A percentile compares a stretch with the other conserved stretches of the same genome.
Evolutionary conservation across 2,888 invertebrate genomes (phyloP).

Genomic region (Nemotelus pantherinus): DNA sequence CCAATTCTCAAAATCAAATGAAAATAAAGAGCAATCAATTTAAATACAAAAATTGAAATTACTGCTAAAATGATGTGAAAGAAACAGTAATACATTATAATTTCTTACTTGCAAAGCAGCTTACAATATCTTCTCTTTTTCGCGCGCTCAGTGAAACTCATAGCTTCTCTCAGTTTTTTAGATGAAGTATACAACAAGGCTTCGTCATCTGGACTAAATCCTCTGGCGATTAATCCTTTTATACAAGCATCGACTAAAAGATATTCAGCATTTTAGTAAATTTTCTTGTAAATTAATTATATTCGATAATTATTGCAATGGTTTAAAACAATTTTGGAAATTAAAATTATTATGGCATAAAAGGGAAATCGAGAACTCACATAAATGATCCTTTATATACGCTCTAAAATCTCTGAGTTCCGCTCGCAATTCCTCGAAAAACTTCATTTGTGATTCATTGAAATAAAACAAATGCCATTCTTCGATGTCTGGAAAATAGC

Average conservation of each 20-base stretch:
- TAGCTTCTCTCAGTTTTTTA: slow-evolving; percentile 73
- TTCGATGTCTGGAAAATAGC: slow-evolving; percentile 61
- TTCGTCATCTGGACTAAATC: slow-evolving; percentile 81
- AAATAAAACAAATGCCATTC: slow-evolving; percentile 74
- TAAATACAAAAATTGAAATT: too few relatives aligned
- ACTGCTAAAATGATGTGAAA: too few relatives aligned
- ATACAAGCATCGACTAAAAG: slow-evolving; percentile 73
- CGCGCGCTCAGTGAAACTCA: slow-evolving; percentile 88
- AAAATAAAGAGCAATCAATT: too few relatives aligned
- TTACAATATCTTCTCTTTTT: slow-evolving; percentile 84
- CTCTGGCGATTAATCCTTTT: slow-evolving; percentile 76
- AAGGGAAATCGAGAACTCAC: slow-evolving; percentile 62
- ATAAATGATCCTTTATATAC: slow-evolving; percentile 69
- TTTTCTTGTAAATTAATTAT: neutral
- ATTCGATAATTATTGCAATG: neutral
- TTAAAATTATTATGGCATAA: slow-evolving; percentile 56
- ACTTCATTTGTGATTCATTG: slow-evolving; percentile 71
- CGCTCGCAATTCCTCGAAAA: slow-evolving; percentile 59
- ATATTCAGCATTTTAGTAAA: neutral
- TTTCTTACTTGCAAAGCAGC: slow-evolving; percentile 76
- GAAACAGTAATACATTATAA: too few relatives aligned
- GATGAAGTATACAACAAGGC: slow-evolving; percentile 65
- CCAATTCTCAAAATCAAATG: too few relatives aligned
- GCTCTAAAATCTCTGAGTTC: slow-evolving; percentile 66
- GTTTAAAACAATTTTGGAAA: slow-evolving; percentile 52